Base-by-base conservation (phyloP, 2,113 vertebrate genomes). In the Aix galericulata region DNA sequence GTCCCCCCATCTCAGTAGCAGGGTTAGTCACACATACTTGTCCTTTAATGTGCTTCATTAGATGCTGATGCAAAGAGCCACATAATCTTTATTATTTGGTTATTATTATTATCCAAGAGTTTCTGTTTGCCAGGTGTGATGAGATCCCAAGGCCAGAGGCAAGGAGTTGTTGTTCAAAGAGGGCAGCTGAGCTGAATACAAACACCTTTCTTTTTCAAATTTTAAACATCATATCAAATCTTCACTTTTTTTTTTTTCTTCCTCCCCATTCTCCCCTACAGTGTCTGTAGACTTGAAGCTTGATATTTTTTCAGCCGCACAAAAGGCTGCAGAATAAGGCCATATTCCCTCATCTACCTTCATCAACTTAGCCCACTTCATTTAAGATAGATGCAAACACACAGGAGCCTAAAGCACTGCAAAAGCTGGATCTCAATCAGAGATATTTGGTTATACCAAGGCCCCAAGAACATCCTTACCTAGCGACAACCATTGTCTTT, bases 401-500 rank as follows among this genome's bases (percentile, higher is more conserved):
- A 60, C 17, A 75, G 58, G 7, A 90, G 76, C 85, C 93, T 67
- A 66, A 92, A 95, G 85, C 32, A 1, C 29, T 95, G 64, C 58
- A 88, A 79, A 93, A 90, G 20, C 31, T 86, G 90, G 46, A 58
- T 53, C 69, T 89, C 93, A 94, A 91, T 94, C 80, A 93, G 82
- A 81, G 48, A 78, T 73, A 84, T 89, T 92, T 93, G 83, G 88
- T 91, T 87, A 89, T 25, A 82, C 10, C 36, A 69, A 72, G 25
- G 74, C 83, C 69, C 90, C 69, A 53, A 59, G 88, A 96, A 96
- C 77, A 91, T 66, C 91, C 80, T 93, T 96, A 87, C 94, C 92
- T 96, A 67, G 81, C 1, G 20, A 88, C 90, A 89, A 91, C 86
- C 40, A 85, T 76, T 82, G 71, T 79, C 50, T 89, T 89, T 84